A percentile compares a stretch with the other conserved stretches of the same genome.
Conservation (phyloP, 2,113 vertebrate species). For the Eidolon helvum region DNA sequence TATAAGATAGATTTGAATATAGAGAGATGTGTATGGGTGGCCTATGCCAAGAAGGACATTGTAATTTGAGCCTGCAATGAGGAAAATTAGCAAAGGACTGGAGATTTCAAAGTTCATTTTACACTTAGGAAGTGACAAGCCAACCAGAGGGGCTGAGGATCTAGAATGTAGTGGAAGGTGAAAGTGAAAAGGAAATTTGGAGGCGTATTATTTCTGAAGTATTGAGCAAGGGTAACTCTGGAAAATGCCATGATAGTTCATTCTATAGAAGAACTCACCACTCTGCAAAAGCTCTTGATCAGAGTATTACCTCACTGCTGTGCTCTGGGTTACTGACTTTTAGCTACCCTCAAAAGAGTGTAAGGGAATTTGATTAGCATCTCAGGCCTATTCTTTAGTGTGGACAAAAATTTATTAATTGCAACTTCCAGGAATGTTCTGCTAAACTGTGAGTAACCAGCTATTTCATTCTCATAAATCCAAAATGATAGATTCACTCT, state of each 20-base stretch:
- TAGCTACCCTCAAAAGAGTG: not conserved
- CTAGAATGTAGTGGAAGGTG: no score
- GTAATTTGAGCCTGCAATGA: not conserved
- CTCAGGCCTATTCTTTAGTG: not conserved
- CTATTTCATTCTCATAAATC: not conserved
- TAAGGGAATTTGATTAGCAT: not conserved
- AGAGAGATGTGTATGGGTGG: not conserved
- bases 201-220: not conserved
- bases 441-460: not conserved
- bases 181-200: not conserved
- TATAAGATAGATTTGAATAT: not conserved
- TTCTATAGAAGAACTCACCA: not conserved
- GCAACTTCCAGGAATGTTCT: not conserved
- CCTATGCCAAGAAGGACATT: not conserved
- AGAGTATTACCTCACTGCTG: not conserved
- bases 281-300: not conserved
- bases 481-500: constrained; percentile 1
- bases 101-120: not conserved
- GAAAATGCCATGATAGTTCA: not conserved
- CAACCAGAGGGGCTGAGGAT: not conserved
- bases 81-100: not conserved
- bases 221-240: not conserved
- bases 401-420: not conserved
- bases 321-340: not conserved
- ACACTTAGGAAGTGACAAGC: not conserved